Conservation (phyloP, 2,888 invertebrate species). For the Amiota communis region DNA sequence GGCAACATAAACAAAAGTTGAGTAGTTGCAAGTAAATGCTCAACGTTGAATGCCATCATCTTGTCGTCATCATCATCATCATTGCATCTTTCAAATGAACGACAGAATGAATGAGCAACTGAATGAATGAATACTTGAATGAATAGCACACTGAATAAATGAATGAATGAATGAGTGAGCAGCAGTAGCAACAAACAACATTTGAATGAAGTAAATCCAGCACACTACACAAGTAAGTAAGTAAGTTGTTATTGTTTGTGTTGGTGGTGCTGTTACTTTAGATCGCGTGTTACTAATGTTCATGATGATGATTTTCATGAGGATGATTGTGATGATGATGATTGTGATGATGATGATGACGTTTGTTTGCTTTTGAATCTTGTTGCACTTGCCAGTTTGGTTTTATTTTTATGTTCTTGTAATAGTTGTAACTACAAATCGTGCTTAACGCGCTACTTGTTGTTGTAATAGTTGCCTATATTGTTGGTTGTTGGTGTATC, state of each 20-base stretch:
- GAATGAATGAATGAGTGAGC: no score
- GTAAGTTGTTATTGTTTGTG: constrained; percentile 8
- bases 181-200: not conserved
- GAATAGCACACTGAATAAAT: no score
- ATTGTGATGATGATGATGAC: no score
- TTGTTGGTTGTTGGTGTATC: constrained; percentile 16
- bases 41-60: constrained; percentile 11
- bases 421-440: constrained; percentile 14
- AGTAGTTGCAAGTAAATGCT: constrained; percentile 11
- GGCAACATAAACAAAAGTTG: constrained; percentile 4
- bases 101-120: constrained; percentile 8
- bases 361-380: not conserved
- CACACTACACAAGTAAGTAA: no score
- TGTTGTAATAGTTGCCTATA: constrained; percentile 20
- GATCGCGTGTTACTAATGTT: not conserved
- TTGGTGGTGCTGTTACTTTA: not conserved
- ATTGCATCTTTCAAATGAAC: not conserved
- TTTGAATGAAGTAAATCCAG: no score
- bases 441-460: not conserved
- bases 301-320: not conserved
- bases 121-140: not conserved
- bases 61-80: no score
- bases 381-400: constrained; percentile 8
- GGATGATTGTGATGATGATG: no score
- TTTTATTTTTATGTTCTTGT: not conserved